phyloP scores from a whole-genome alignment of 2,888 invertebrate species.

The Lepidochitona cinerea region DNA sequence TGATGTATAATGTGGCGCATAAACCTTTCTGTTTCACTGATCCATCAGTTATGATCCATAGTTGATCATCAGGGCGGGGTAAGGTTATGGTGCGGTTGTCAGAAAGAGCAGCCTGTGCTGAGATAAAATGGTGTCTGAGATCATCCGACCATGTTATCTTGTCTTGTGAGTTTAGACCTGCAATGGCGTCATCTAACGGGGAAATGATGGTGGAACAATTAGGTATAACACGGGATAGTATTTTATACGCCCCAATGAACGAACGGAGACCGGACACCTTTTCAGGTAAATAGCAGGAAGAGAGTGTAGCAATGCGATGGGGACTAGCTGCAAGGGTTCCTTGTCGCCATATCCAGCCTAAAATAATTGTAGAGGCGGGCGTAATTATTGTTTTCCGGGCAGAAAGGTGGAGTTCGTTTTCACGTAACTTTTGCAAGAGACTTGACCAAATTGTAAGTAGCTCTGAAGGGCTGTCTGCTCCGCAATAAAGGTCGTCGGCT shows the following conservation, averaged over 20 bases:
- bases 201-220: slow-evolving; percentile 21
- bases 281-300: no score
- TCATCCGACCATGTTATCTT: slow-evolving; percentile 29
- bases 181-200: slow-evolving; percentile 25
- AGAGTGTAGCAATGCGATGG: no score
- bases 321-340: slow-evolving; percentile 26
- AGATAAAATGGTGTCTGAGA: slow-evolving; percentile 12
- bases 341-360: slow-evolving; percentile 31
- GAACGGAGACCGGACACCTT: slow-evolving; percentile 19
- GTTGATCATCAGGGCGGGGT: slow-evolving; percentile 15
- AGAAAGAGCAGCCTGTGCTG: slow-evolving; percentile 14
- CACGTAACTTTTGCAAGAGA: slow-evolving; percentile 15
- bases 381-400: slow-evolving; percentile 21
- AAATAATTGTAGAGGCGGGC: slow-evolving; percentile 7
- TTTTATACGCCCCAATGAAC: slow-evolving; percentile 35
- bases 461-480: slow-evolving; percentile 10
- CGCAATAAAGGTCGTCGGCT: slow-evolving; percentile 29
- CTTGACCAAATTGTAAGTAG: slow-evolving; percentile 12
- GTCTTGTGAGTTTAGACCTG: slow-evolving; percentile 27
- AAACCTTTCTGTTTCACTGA: no score
- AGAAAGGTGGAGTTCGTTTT: slow-evolving; percentile 17
- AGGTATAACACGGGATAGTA: slow-evolving; percentile 24
- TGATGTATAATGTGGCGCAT: slow-evolving; percentile 15
- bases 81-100: slow-evolving; percentile 12
- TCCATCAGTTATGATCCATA: slow-evolving; percentile 25